Evolutionary conservation across 1,140 invertebrate species (phyloP), one percentile per base, ranked within the genome.

Genomic region (Macrocentrus cingulum): DNA sequence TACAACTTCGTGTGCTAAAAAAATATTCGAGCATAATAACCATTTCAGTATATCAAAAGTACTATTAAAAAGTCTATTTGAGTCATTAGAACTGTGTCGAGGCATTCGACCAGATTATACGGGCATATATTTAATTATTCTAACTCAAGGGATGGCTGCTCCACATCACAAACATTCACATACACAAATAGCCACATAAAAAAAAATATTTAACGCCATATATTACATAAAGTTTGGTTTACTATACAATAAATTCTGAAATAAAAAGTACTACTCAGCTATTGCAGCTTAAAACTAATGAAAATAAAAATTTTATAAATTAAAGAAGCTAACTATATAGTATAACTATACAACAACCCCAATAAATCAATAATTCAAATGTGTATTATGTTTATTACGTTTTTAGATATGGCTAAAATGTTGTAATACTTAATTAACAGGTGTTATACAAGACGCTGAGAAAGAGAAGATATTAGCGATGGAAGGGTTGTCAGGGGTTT

Each of bases 401-500:
- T 74, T 76, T 74, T 75, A 70, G 69, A 77, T 34, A 49, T 74
- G 68, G 66, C 74, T 80, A 80, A 79, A 79, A 72, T 79, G 55
- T 76, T 61, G 13, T 69, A 70, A 76, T 77, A 79, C 67, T 80
- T 80, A 76, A 80, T 80, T 79, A 79, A 80, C 78, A 80, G 78
- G 78, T 80, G 61, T 79, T 75, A 77, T 79, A 71, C 76, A 77
- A 74, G 77, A 79, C 63, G 77, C 78, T 65, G 77, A 79, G 75
- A 80, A 76, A 79, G 74, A 79, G 75, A 79, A 78, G 76, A 75
- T 75, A 69, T 79, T 79, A 77, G 71, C 71, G 70, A 77, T 68
- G 75, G 74, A 80, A 75, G 78, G 78, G 77, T 79, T 75, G 76
- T 79, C 76, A 74, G 78, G 77, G 75, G 75, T 79, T 77, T 69